Evolutionary conservation across 2,888 invertebrate species (phyloP), one percentile per base, ranked within the genome.

Genomic region (Tinea pellionella): DNA sequence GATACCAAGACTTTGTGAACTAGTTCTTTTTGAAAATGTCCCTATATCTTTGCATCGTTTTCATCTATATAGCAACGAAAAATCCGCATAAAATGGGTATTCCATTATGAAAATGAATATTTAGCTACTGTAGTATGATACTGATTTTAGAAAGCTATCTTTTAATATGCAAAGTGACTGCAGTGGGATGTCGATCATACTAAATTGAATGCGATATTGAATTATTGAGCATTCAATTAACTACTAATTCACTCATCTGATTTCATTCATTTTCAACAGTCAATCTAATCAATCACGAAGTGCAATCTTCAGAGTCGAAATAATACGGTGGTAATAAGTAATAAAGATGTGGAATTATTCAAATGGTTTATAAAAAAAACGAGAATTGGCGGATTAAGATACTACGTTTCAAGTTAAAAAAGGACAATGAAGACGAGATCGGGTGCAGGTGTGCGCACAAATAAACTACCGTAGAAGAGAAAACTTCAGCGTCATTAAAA

Each of bases 381-480:
- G 24, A 24, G 24, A 24, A 24, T 6, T 24, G 24, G 24, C 24
- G 6, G 24, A 24, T 6, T 24, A 24, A 24, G 2, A 3, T 6
- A 24, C 24, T 24, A n/a, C n/a, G 24, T 24, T 24, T 3, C 24
- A 24, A 24, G 24, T 37, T 37, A 9, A 37, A 57, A 57, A 57
- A 57, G 32, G 55, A 55, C 29, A n/a, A 15, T 13, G 13, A 57
- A n/a, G 55, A 55, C 24, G 55, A 57, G 32, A 57, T 24, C 53
- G 32, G 57, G 19, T 57, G 57, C 57, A 57, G 57, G 57, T 57
- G 57, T 32, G 57, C 57, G 7, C 55, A 53, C 3, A 57, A 32
- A 57, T 32, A 57, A 30, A 32, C 30, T 32, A 32, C 7, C 12
- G n/a, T 13, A 15, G 13, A 24, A 2, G 19, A 55, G 55, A 24